Conservation (phyloP, 2,797 vertebrate species). For the Cirrhinus mrigala region DNA sequence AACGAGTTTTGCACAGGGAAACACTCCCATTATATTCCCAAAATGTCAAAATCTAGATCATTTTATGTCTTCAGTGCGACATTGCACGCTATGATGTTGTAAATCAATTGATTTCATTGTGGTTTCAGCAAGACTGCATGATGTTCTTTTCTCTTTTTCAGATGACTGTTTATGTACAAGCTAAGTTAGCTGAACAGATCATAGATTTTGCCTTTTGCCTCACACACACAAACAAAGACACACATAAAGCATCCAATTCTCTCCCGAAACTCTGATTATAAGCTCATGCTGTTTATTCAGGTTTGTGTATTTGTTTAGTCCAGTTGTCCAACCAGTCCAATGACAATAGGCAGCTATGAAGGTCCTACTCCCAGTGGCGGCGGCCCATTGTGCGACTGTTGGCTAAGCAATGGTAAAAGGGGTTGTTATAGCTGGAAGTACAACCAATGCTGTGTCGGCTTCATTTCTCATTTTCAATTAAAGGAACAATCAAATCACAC, state of each 20-base stretch:
- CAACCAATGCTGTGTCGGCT: conserved; percentile 58
- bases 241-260: not conserved
- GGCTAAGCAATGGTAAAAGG: conserved; percentile 68
- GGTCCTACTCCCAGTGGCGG: conserved; percentile 59
- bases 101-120: conserved; percentile 31
- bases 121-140: conserved; percentile 7
- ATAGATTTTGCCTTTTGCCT: conserved; percentile 1
- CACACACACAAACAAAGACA: not conserved
- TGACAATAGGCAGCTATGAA: conserved; percentile 49
- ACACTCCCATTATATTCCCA: not conserved
- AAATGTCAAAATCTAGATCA: conserved; percentile 4
- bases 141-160: conserved; percentile 1
- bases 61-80: conserved; percentile 40
- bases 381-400: conserved; percentile 69
- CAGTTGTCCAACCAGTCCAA: conserved; percentile 53
- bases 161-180: not conserved
- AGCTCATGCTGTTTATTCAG: conserved; percentile 39
- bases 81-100: conserved; percentile 17
- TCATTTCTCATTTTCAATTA: conserved; percentile 67
- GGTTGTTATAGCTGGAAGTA: conserved; percentile 62
- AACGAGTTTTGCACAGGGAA: not conserved
- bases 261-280: not conserved
- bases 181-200: not conserved
- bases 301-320: conserved; percentile 44
- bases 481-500: conserved; percentile 1